Base-by-base conservation (phyloP, 2,888 invertebrate species). In the Megastigmus dorsalis region DNA sequence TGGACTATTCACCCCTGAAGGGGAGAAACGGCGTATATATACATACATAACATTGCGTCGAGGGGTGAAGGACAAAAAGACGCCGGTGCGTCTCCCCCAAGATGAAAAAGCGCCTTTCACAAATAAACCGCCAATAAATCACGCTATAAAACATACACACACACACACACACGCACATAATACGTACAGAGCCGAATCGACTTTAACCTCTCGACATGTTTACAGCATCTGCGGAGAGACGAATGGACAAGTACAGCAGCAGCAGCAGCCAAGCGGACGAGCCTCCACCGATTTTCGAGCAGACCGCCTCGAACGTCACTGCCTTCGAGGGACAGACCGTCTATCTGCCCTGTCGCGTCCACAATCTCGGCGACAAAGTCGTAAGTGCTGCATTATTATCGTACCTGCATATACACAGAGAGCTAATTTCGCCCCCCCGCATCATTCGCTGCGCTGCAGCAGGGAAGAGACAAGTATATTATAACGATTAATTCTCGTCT, bases 321-420 rank as follows among this genome's bases (percentile, higher is more conserved):
- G 84, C 85, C 10, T 86, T 86, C 73, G 86, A 85, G 59, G 87
- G 87, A 5, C 87, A 87, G 55, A 86, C 87, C n/a, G 87, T 84
- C 57, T 87, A 88, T 72, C 81, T 88, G 70, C 87, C 87, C 2
- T 88, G 87, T 57, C 82, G 87, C 4, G 86, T 87, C 43, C 81
- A 84, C 73, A 85, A 85, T 77, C 81, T 87, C 72, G 83, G 84
- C 33, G 87, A 87, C 75, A 87, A 86, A 85, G 84, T 85, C 79
- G 87, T 87, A 79, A 86, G 87, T 81, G n/a, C 7, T 10, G 3
- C 23, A 20, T 4, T n/a, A n/a, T 48, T 23, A 9, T n/a, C 13
- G n/a, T 30, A 6, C 30, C 9, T 20, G 4, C 4, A 15, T 20
- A 18, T 48, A 15, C 5, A 48, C n/a, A 15, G 15, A 9, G 28